These are phyloP conservation scores for Agonopterix subpropinquella DNA, from an alignment of 2,888 invertebrate genomes.

Conservation along the genomic window DNA sequence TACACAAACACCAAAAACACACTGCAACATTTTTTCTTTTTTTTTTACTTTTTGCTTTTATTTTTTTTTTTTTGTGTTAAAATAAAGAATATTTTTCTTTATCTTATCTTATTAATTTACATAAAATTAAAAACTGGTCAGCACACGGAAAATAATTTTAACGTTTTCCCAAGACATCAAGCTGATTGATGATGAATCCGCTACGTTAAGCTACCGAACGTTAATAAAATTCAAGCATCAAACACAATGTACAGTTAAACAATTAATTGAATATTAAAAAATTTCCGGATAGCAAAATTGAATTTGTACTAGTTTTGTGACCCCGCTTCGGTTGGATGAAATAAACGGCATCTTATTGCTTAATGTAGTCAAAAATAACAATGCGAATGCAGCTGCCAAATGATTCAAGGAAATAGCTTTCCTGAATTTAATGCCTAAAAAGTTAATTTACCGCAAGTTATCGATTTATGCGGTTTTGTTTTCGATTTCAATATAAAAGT, in stretches of 20 bases:
- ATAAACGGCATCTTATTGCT: conserved; percentile 54
- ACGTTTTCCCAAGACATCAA: too few species aligned
- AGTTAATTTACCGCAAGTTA: conserved; percentile 9
- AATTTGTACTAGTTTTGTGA: conserved; percentile 67
- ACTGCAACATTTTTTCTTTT: too few species aligned
- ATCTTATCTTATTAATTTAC: too few species aligned
- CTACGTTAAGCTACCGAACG: too few species aligned
- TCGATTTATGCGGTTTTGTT: conserved; percentile 13
- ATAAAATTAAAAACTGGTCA: too few species aligned
- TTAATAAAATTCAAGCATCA: too few species aligned
- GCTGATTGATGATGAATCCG: too few species aligned
- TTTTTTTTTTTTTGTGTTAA: too few species aligned
- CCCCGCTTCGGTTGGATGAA: conserved; percentile 63
- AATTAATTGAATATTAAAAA: conserved; percentile 17
- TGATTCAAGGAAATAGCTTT: neutral
- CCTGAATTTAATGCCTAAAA: conserved; percentile 1
- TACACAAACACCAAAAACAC: too few species aligned
- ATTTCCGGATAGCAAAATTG: conserved; percentile 36
- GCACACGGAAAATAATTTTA: too few species aligned
- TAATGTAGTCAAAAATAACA: conserved; percentile 3
- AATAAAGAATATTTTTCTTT: too few species aligned
- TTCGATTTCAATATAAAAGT: conserved; percentile 9
- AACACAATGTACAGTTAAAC: conserved; percentile 13
- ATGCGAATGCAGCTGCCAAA: conserved; percentile 3
- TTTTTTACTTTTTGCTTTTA: too few species aligned